Conservation (phyloP, 2,888 invertebrate genomes). For the Leptothorax acervorum region DNA sequence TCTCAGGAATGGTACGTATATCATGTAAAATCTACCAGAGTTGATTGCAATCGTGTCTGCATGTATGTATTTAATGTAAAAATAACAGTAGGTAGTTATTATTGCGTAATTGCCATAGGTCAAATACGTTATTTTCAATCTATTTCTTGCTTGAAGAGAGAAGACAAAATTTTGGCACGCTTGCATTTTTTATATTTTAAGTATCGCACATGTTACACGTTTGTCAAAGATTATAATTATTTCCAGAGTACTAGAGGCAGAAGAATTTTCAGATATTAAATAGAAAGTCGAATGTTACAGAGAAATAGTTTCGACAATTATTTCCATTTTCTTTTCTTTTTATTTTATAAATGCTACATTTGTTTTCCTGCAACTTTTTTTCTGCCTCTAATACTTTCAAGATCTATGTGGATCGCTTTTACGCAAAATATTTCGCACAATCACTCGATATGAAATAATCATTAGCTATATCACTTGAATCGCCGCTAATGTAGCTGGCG, state of each 20-base stretch:
- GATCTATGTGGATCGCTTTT: neutral
- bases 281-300: neutral
- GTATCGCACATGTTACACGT: neutral
- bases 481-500: neutral
- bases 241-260: neutral
- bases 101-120: conserved; percentile 15
- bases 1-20: conserved; percentile 41
- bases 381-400: neutral
- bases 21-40: conserved; percentile 1
- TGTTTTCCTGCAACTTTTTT: neutral
- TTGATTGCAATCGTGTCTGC: conserved; percentile 41
- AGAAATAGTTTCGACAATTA: neutral
- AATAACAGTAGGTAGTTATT: conserved; percentile 38
- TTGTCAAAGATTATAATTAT: neutral
- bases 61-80: conserved; percentile 38
- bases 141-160: neutral
- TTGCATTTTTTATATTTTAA: neutral
- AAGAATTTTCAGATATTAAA: conserved; percentile 4
- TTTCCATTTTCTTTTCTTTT: neutral
- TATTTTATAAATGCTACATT: neutral
- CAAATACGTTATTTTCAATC: neutral
- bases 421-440: neutral
- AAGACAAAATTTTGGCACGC: conserved; percentile 11
- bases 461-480: neutral
- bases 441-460: neutral